Evolutionary conservation across 1,140 invertebrate genomes (phyloP), one percentile per base, ranked within the genome.

Genomic region (Pteromalus puparum): DNA sequence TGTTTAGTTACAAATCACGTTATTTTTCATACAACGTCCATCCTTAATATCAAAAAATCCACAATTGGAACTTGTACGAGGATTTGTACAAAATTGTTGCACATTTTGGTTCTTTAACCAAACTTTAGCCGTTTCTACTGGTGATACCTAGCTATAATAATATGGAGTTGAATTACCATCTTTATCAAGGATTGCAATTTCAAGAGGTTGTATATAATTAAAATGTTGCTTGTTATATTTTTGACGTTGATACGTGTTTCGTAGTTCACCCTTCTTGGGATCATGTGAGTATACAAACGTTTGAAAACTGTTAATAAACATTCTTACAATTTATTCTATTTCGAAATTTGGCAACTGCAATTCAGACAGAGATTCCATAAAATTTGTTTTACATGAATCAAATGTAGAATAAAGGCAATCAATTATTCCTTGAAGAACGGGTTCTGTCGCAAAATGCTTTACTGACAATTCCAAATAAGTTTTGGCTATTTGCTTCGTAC

Each of bases 401-500:
- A 74, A 74, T n/a, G 34, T 28, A 74, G 34, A 42, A 24, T 24
- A 74, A 6, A 74, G 15, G 13, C 38, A 15, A 21, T 13, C 34
- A 9, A 74, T 42, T 12, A 74, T 15, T 0, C 73, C 73, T 74
- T 74, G 73, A 42, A 74, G 38, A n/a, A 74, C 73, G 0, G 34
- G 34, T 24, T 74, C 73, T 12, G 73, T 74, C 0, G 34, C 73
- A 42, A 74, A 74, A 74, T 74, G 30, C 21, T 74, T 74, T 1
- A 74, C 73, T 15, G 73, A 38, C 21, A 74, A 42, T 21, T 74
- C 21, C 15, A 74, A 6, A 74, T 74, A 74, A 18, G 34, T 74
- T 74, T 74, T 38, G 5, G 73, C 73, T 74, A 74, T 38, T 12
- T 38, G 21, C 15, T n/a, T 42, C 5, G 15, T 42, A 42, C 28